A percentile compares a stretch with the other conserved stretches of the same genome.
Conservation (phyloP, 2,888 invertebrate genomes). For the Coecobrya sp. region DNA sequence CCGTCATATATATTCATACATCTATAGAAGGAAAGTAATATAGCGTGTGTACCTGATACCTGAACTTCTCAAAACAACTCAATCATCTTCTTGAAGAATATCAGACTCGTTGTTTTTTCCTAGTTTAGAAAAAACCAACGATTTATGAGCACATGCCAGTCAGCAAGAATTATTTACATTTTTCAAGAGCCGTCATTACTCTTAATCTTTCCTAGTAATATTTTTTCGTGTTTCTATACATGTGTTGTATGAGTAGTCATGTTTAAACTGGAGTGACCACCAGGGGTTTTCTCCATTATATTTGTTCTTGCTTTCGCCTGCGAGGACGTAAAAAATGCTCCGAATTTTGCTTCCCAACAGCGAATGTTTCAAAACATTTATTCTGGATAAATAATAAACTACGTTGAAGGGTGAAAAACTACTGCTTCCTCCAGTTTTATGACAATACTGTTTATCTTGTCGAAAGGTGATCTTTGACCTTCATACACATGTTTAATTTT, state of each 20-base stretch:
- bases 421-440: slow-evolving; percentile 11
- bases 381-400: slow-evolving; percentile 47
- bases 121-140: neutral
- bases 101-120: neutral
- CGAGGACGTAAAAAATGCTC: neutral
- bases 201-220: neutral
- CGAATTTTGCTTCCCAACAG: neutral
- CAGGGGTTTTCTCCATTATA: neutral
- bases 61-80: neutral
- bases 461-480: slow-evolving; percentile 57
- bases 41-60: slow-evolving; percentile 23
- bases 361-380: slow-evolving; percentile 20
- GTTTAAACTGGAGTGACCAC: slow-evolving; percentile 10
- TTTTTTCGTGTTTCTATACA: neutral
- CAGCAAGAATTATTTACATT: slow-evolving; percentile 48
- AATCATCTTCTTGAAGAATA: slow-evolving; percentile 30
- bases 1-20: neutral
- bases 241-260: neutral
- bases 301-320: neutral
- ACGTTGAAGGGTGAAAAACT: neutral
- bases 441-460: neutral
- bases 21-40: neutral
- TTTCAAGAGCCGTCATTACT: slow-evolving; percentile 25
- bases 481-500: slow-evolving; percentile 6
- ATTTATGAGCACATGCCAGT: slow-evolving; percentile 1